phyloP scores from a whole-genome alignment of 2,113 vertebrate genomes.

The Nothoprocta perdicaria region DNA sequence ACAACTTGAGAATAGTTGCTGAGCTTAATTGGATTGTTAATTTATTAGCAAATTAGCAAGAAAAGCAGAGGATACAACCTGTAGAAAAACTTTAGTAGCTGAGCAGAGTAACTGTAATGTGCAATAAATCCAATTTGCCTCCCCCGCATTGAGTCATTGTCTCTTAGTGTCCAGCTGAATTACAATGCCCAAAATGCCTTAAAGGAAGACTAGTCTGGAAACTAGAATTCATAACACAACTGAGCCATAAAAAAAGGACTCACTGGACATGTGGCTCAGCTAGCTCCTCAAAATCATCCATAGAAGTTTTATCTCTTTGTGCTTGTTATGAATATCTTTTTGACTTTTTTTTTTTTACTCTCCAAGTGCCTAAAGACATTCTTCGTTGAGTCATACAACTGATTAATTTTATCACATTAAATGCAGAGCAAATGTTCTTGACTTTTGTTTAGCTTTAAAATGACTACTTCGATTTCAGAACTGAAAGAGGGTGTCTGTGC shows the following conservation, averaged over 20 bases:
- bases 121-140: conserved; percentile 10
- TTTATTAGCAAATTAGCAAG: conserved; percentile 2
- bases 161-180: background rate
- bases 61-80: background rate
- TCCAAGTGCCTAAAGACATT: too few relatives aligned
- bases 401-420: too few relatives aligned
- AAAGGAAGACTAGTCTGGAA: background rate
- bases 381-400: too few relatives aligned
- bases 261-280: background rate
- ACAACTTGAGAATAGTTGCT: background rate
- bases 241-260: background rate
- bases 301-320: background rate
- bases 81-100: background rate
- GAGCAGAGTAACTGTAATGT: background rate
- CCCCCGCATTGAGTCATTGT: background rate
- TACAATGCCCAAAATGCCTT: conserved; percentile 18
- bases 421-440: too few relatives aligned
- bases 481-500: too few relatives aligned
- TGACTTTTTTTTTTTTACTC: too few relatives aligned
- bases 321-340: background rate
- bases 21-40: background rate
- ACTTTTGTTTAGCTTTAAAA: too few relatives aligned
- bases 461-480: too few relatives aligned
- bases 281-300: background rate
- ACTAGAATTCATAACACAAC: background rate